Evolutionary conservation across 2,888 invertebrate genomes (phyloP).

Genomic region (Amphipyra tragopoginis): DNA sequence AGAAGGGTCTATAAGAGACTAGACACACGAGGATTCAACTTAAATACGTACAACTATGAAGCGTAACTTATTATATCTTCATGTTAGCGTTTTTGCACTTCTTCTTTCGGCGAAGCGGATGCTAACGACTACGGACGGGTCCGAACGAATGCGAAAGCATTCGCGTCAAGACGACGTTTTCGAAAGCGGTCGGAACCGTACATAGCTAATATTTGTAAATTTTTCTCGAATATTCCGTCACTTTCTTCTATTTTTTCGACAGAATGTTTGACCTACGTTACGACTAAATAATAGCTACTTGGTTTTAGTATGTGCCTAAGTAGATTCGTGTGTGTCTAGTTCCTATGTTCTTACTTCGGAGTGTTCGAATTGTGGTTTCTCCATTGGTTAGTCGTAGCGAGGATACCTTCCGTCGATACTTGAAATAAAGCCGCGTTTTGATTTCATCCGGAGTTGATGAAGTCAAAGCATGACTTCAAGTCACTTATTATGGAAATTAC

Average conservation of each 20-base stretch:
- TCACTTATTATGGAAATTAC: not conserved
- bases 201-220: conserved; percentile 6
- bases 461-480: not conserved
- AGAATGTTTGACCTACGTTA: too few relatives aligned
- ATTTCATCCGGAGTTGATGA: not conserved
- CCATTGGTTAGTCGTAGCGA: not conserved
- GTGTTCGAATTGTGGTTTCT: not conserved
- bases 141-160: conserved; percentile 32
- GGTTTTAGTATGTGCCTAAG: conserved; percentile 15
- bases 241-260: too few relatives aligned
- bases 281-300: too few relatives aligned
- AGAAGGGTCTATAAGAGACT: conserved; percentile 15
- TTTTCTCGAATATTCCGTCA: too few relatives aligned
- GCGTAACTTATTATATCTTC: conserved; percentile 1
- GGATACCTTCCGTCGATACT: not conserved
- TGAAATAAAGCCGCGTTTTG: conserved; percentile 1
- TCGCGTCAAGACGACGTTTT: conserved; percentile 18
- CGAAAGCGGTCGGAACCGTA: conserved; percentile 33
- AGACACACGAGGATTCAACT: conserved; percentile 36
- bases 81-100: conserved; percentile 1
- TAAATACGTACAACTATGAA: conserved; percentile 6
- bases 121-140: conserved; percentile 18
- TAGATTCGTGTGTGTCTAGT: conserved; percentile 41
- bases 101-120: not conserved
- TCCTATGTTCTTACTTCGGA: conserved; percentile 2